Base-by-base conservation (phyloP, 2,888 invertebrate species). In the Eupithecia exiguata region DNA sequence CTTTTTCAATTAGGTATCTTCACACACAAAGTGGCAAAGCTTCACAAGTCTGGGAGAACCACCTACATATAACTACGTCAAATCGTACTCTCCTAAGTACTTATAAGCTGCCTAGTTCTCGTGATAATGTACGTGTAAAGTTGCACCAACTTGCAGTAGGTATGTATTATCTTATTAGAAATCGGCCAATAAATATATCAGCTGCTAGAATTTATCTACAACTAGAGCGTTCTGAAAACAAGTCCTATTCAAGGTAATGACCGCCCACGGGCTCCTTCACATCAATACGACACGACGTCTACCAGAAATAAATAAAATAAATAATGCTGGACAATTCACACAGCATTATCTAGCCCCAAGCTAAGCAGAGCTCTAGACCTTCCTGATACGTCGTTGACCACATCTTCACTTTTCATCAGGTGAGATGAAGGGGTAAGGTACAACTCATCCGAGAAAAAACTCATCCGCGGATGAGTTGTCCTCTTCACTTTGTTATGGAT, bases 221-320 rank as follows among this genome's bases (percentile, higher is more conserved):
- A 66, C 66, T 21, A 58, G 63, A 65, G n/a, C 63, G 46, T 18
- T 73, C 46, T 49, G 36, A 65, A 69, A 66, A 69, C 46, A 70
- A 46, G 65, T 35, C 21, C 21, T 49, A 66, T 66, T 38, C 7
- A 43, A 72, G 75, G 70, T 68, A 70, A 75, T 70, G 72, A 68
- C 70, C 74, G 71, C 2, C 25, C 25, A 7, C 40, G 14, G 66
- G 14, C 9, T 40, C 14, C 21, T 21, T 25, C 12, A 40, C 38
- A 38, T 21, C 7, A 35, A 65, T 66, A 18, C 66, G 66, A 66
- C 38, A 65, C 21, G 65, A 65, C 38, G 36, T 38, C n/a, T 61
- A 10, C n/a, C 10, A 63, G 18, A 36, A 36, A 18, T 35, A 18
- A n/a, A n/a, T n/a, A n/a, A n/a, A n/a, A n/a, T n/a, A n/a, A n/a